Evolutionary conservation across 1,140 invertebrate genomes (phyloP).

Genomic region (Littorina saxatilis): DNA sequence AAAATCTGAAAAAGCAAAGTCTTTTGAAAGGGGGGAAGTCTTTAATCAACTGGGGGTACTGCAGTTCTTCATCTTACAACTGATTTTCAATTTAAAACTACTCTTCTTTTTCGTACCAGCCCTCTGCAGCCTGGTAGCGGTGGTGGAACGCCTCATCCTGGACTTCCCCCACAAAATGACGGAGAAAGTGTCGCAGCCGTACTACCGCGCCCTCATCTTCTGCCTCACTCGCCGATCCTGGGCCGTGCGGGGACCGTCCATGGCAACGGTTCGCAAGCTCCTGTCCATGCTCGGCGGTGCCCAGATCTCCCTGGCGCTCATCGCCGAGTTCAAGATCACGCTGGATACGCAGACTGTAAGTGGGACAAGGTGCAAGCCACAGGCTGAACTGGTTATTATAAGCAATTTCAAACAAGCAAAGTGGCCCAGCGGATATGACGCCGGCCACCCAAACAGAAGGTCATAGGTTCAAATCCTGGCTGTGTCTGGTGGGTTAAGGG

Average conservation of each 20-base stretch:
- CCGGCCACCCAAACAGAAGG: too few relatives aligned
- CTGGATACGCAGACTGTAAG: constrained; percentile 79
- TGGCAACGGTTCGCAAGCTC: constrained; percentile 72
- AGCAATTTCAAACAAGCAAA: too few relatives aligned
- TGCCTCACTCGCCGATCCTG: constrained; percentile 78
- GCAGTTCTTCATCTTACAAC: too few relatives aligned
- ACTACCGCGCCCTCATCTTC: constrained; percentile 82
- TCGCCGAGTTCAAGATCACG: constrained; percentile 80
- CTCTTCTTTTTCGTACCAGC: too few relatives aligned
- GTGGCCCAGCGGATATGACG: too few relatives aligned
- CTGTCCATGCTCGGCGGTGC: constrained; percentile 75
- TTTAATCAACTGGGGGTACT: too few relatives aligned
- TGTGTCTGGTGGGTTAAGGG: too few relatives aligned
- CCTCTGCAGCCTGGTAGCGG: constrained; percentile 75
- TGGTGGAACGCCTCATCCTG: constrained; percentile 82
- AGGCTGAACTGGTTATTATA: too few relatives aligned
- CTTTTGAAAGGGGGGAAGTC: too few relatives aligned
- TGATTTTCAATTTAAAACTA: too few relatives aligned
- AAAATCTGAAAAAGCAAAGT: too few relatives aligned
- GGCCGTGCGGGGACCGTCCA: constrained; percentile 64
- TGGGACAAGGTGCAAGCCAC: neutral
- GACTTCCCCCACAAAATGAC: constrained; percentile 78
- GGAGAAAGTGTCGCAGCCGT: constrained; percentile 71
- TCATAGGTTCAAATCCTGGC: too few relatives aligned
- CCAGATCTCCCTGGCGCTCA: constrained; percentile 77